Percentiles rank a stretch among this genome's conserved stretches.
Conservation (phyloP, 1,140 invertebrate species). For the Pogonognathellus flavescens region DNA sequence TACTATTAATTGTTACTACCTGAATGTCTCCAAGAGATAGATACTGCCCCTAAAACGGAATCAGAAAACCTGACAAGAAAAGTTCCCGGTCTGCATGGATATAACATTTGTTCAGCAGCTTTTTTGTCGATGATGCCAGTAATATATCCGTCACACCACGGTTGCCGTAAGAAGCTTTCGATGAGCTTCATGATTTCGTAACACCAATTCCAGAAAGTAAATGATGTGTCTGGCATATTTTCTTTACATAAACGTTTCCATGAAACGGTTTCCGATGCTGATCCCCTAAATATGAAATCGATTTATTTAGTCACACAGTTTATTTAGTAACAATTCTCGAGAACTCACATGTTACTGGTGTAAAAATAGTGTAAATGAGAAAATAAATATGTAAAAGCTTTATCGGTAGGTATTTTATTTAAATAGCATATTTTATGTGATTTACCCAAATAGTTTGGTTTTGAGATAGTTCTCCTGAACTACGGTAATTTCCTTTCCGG, state of each 20-base stretch:
- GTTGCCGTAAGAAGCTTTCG: constrained; percentile 6
- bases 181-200: constrained; percentile 22
- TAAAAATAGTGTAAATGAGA: too few species aligned
- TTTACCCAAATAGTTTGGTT: background rate
- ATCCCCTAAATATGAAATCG: background rate
- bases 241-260: constrained; percentile 30
- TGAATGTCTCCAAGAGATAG: constrained; percentile 9
- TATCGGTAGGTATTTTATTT: too few species aligned
- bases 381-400: too few species aligned
- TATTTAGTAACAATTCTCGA: too few species aligned
- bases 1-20: background rate
- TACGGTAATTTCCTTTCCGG: background rate
- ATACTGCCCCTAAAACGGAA: background rate
- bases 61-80: constrained; percentile 32
- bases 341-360: too few species aligned
- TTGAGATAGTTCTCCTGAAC: background rate
- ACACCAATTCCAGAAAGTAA: constrained; percentile 40
- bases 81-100: background rate
- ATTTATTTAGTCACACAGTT: background rate
- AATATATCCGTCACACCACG: constrained; percentile 13
- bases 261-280: background rate
- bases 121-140: background rate
- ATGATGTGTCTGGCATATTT: background rate
- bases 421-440: too few species aligned
- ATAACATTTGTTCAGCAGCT: background rate